phyloP scores from a whole-genome alignment of 2,113 vertebrate species.

The Callipepla squamata region DNA sequence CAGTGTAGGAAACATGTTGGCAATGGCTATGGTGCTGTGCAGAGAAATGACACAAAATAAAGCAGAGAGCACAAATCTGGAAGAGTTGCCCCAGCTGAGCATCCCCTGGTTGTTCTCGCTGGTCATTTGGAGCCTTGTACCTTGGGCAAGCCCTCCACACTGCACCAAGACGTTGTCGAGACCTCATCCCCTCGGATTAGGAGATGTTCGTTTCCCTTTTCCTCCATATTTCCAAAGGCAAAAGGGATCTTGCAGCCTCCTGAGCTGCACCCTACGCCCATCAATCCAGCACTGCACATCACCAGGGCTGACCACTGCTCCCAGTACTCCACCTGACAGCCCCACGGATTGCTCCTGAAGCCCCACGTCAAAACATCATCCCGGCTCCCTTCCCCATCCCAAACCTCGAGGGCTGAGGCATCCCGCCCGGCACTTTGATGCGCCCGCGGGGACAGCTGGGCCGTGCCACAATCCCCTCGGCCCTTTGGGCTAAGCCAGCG shows the following conservation, averaged over 20 bases:
- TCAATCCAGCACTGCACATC: neutral
- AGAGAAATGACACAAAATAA: neutral
- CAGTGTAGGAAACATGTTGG: rapidly evolving
- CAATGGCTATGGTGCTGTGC: neutral
- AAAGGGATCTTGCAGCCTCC: neutral
- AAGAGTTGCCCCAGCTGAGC: neutral
- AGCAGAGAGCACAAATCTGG: neutral
- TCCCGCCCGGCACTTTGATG: slow-evolving; percentile 51
- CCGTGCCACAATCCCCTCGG: slow-evolving; percentile 27
- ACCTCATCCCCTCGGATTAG: rapidly evolving
- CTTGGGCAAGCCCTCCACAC: neutral
- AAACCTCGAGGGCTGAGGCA: neutral
- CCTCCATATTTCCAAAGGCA: neutral
- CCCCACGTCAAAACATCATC: slow-evolving; percentile 36
- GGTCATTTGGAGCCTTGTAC: neutral
- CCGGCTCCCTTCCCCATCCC: neutral
- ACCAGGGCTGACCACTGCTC: neutral
- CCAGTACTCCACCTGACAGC: neutral
- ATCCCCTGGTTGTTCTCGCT: neutral
- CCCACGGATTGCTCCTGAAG: slow-evolving; percentile 5
- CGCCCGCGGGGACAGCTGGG: slow-evolving; percentile 66
- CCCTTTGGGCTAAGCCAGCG: slow-evolving; percentile 48
- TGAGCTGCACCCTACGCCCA: rapidly evolving
- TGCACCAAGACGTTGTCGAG: neutral
- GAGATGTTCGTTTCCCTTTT: neutral